A percentile compares a stretch with the other conserved stretches of the same genome.
These are phyloP conservation scores for Parus major DNA, from an alignment of 2,113 vertebrate species.

Conservation along the genomic window DNA sequence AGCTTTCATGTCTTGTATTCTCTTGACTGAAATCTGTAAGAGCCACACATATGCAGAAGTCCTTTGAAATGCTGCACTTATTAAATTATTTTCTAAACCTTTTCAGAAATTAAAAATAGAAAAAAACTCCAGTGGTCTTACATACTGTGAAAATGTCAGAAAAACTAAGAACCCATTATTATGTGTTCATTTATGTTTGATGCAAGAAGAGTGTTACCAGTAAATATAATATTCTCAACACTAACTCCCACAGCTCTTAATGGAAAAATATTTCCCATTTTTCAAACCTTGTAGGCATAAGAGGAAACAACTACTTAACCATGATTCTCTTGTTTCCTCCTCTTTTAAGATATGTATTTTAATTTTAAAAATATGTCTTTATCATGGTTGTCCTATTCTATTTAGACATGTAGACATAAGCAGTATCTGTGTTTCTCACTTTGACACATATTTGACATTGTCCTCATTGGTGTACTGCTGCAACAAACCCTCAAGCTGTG, in stretches of 20 bases:
- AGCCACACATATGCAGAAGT: background rate
- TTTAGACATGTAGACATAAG: background rate
- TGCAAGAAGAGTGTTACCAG: background rate
- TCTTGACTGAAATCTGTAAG: background rate
- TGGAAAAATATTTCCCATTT: background rate
- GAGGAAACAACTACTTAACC: background rate
- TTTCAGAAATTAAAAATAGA: background rate
- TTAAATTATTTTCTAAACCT: background rate
- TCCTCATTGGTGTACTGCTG: fast-evolving
- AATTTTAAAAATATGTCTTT: background rate
- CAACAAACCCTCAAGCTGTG: background rate
- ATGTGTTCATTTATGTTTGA: background rate
- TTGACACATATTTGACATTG: background rate
- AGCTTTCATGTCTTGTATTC: constrained; percentile 8
- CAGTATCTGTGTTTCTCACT: background rate
- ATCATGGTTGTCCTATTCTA: background rate
- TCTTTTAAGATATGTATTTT: background rate
- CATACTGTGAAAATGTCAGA: background rate
- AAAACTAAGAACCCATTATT: background rate
- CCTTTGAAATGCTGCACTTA: background rate
- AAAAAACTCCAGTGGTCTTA: background rate
- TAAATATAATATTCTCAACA: background rate
- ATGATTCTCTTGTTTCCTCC: background rate
- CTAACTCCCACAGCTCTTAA: background rate
- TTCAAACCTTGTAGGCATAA: background rate